Evolutionary conservation across 2,797 vertebrate genomes (phyloP).

Genomic region (Phrynocephalus guinanensis): DNA sequence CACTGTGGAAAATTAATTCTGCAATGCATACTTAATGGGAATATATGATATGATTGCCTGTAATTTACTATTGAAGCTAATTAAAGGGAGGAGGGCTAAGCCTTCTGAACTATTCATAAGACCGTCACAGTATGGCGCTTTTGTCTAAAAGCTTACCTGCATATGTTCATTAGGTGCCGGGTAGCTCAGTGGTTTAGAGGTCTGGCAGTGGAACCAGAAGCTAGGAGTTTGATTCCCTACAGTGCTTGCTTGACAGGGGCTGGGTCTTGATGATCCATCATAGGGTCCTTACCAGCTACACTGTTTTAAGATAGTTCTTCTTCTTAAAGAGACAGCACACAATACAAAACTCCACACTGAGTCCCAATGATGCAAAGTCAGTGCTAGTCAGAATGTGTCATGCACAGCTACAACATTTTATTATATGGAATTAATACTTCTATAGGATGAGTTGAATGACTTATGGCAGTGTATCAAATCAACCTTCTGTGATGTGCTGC

Average conservation of each 20-base stretch:
- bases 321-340: accelerated
- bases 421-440: neutral
- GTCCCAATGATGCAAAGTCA: accelerated
- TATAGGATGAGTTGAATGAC: neutral
- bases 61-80: conserved; percentile 36
- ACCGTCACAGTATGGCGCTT: conserved; percentile 42
- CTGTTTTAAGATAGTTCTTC: too few species aligned
- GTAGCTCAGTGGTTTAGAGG: too few species aligned
- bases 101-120: conserved; percentile 46
- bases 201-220: too few species aligned
- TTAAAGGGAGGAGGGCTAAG: conserved; percentile 43
- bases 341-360: neutral
- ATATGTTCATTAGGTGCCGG: conserved; percentile 58
- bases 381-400: neutral
- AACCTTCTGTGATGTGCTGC: neutral
- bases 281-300: too few species aligned
- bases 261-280: too few species aligned
- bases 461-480: neutral
- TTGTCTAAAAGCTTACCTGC: conserved; percentile 33
- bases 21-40: conserved; percentile 12
- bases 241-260: too few species aligned
- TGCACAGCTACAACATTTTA: accelerated
- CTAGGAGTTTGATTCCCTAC: too few species aligned
- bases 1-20: conserved; percentile 30
- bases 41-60: conserved; percentile 15